Evolutionary conservation across 2,888 invertebrate species (phyloP).

Genomic region (Apocheima hispidaria): DNA sequence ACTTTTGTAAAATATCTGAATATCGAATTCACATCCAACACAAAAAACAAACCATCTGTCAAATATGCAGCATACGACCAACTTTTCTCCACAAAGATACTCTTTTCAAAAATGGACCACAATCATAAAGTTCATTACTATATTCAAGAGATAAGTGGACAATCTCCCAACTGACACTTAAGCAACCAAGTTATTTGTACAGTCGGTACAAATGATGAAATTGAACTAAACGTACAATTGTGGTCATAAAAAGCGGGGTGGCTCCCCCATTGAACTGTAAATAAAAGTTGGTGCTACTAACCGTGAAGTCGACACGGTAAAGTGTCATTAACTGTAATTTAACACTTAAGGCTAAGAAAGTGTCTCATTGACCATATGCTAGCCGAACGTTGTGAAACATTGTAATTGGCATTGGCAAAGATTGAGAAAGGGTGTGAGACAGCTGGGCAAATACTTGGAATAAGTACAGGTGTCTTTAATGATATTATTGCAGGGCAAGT

Average conservation of each 20-base stretch:
- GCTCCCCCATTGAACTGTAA: neutral
- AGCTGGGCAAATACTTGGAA: slow-evolving; percentile 44
- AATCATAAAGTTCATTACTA: slow-evolving; percentile 57
- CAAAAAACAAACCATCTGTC: slow-evolving; percentile 36
- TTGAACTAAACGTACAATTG: neutral
- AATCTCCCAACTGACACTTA: slow-evolving; percentile 80
- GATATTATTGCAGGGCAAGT: neutral
- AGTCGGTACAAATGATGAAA: neutral
- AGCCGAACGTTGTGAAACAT: slow-evolving; percentile 56
- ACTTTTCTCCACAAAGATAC: slow-evolving; percentile 60
- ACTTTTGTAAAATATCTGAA: neutral
- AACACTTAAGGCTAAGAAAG: slow-evolving; percentile 68
- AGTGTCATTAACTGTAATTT: slow-evolving; percentile 76
- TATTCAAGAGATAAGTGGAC: slow-evolving; percentile 73
- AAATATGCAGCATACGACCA: slow-evolving; percentile 41
- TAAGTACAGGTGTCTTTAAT: slow-evolving; percentile 5
- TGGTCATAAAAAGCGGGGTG: neutral
- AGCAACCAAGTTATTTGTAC: neutral
- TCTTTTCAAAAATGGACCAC: slow-evolving; percentile 64
- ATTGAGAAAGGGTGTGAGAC: slow-evolving; percentile 49
- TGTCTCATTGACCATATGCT: slow-evolving; percentile 78
- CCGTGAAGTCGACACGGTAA: slow-evolving; percentile 72
- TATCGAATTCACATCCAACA: neutral
- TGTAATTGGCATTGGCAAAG: slow-evolving; percentile 43
- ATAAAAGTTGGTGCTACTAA: slow-evolving; percentile 33